These are phyloP conservation scores for Oryzias woworae DNA, from an alignment of 2,113 vertebrate genomes.

Conservation along the genomic window DNA sequence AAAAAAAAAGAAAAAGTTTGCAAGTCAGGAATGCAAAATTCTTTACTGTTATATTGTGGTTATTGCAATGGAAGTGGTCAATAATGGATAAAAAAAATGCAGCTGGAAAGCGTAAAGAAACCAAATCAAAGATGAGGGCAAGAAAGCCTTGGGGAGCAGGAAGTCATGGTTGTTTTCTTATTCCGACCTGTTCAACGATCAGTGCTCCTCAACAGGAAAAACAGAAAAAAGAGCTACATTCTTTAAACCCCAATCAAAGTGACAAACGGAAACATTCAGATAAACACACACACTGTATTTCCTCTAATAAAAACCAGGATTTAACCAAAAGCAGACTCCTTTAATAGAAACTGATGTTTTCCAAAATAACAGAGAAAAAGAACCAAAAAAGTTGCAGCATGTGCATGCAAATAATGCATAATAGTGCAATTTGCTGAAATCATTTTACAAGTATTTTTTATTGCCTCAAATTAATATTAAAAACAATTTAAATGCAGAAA, in stretches of 20 bases:
- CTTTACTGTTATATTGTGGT: too few relatives aligned
- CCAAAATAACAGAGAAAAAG: too few relatives aligned
- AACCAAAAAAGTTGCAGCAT: too few relatives aligned
- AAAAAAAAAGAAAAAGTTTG: too few relatives aligned
- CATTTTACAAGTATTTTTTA: too few relatives aligned
- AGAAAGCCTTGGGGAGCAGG: background rate
- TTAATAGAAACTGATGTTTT: background rate
- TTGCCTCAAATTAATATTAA: too few relatives aligned
- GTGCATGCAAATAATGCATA: too few relatives aligned
- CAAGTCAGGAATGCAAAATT: too few relatives aligned
- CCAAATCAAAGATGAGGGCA: background rate
- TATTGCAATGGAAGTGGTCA: too few relatives aligned
- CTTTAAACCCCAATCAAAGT: slow-evolving; percentile 32
- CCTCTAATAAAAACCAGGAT: background rate
- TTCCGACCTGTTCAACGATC: background rate
- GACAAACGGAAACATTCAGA: slow-evolving; percentile 47
- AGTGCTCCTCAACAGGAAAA: background rate
- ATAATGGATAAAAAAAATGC: background rate
- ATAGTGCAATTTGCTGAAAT: too few relatives aligned
- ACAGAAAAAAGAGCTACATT: background rate
- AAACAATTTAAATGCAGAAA: too few relatives aligned
- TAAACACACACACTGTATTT: slow-evolving; percentile 13
- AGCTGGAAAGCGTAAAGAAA: background rate
- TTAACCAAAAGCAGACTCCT: background rate
- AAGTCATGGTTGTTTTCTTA: slow-evolving; percentile 7